These are phyloP conservation scores for Mimachlamys varia DNA, from an alignment of 2,888 invertebrate species.

Conservation along the genomic window DNA sequence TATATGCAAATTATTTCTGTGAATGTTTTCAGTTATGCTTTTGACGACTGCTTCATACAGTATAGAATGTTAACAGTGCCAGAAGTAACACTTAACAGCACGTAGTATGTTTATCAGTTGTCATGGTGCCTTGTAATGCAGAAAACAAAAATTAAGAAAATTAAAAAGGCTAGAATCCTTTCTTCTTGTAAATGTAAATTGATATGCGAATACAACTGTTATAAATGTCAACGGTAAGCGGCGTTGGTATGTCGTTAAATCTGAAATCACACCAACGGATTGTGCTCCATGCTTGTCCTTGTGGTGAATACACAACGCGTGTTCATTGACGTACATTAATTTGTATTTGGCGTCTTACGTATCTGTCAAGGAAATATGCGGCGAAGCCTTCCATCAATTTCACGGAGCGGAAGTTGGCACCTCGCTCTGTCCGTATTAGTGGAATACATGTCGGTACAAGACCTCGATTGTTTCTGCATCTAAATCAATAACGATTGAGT, in stretches of 20 bases:
- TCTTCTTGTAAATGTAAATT: too few species aligned
- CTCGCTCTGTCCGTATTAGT: not conserved
- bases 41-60: too few species aligned
- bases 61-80: too few species aligned
- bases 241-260: not conserved
- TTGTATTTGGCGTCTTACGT: not conserved
- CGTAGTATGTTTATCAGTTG: too few species aligned
- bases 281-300: not conserved
- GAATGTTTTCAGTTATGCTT: too few species aligned
- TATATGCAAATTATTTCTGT: too few species aligned
- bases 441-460: constrained; percentile 1
- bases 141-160: too few species aligned
- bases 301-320: not conserved
- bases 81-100: too few species aligned
- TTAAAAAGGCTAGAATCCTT: too few species aligned
- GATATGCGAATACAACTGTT: too few species aligned
- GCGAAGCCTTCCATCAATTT: not conserved
- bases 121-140: too few species aligned
- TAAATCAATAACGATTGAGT: not conserved
- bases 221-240: too few species aligned
- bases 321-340: not conserved
- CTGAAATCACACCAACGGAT: not conserved
- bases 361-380: not conserved
- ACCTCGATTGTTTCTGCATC: not conserved
- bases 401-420: not conserved